phyloP scores from a whole-genome alignment of 2,113 vertebrate species.

The Camelus bactrianus region DNA sequence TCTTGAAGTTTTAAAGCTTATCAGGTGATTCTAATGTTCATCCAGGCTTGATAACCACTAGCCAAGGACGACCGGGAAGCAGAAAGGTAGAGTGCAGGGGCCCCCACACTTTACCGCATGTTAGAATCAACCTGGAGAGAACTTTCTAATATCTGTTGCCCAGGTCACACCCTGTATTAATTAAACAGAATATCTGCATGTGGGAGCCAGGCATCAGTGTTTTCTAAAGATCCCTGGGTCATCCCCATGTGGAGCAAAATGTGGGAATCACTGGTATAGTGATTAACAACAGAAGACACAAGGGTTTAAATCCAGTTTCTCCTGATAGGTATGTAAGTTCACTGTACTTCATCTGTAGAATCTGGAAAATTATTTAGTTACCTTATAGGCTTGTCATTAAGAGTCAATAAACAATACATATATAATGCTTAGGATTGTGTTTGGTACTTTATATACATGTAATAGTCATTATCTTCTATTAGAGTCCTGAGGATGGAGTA shows the following conservation, averaged over 20 bases:
- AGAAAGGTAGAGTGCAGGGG: not conserved
- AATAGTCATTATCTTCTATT: not conserved
- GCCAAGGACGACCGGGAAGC: not conserved
- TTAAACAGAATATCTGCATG: not conserved
- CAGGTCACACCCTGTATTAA: not conserved
- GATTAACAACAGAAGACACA: not conserved
- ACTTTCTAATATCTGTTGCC: not conserved
- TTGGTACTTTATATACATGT: not conserved
- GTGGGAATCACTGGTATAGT: not conserved
- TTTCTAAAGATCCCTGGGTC: not conserved
- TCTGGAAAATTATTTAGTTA: constrained; percentile 8
- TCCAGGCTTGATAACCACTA: not conserved
- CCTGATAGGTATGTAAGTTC: not conserved
- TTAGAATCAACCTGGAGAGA: not conserved
- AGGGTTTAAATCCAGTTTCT: not conserved
- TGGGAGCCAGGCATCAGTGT: not conserved
- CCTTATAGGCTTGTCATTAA: not conserved
- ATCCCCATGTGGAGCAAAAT: not conserved
- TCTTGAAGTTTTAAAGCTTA: not conserved
- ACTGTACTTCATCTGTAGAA: not conserved
- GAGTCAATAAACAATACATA: not conserved
- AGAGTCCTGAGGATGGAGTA: not conserved
- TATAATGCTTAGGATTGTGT: not conserved
- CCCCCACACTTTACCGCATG: not conserved
- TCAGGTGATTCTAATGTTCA: not conserved